Evolutionary conservation across 2,888 invertebrate genomes (phyloP), one percentile per base, ranked within the genome.

Genomic region (Tetragnatha montana): DNA sequence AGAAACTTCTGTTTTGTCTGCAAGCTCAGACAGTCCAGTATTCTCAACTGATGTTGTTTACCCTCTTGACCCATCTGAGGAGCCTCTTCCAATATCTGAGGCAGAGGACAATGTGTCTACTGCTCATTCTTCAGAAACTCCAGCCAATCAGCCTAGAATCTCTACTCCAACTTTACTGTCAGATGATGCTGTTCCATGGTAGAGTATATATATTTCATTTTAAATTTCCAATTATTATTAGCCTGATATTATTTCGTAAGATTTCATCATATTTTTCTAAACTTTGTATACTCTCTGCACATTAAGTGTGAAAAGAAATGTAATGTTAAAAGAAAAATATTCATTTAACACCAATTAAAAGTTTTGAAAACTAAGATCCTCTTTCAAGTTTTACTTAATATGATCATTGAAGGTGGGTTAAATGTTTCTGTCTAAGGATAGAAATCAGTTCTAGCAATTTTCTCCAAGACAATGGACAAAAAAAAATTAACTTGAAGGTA

Each of bases 171-270:
- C 78, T 85, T 70, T 85, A 21, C 60, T 85, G 22, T 81, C 85
- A 8, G 85, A 89, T 85, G 89, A 84, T 85, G 84, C 89, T 70
- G 51, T 84, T 10, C 84, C 89, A 35, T 84, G 89, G 89, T 89
- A 89, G 7, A 47, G 7, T 6, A 12, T 3, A 75, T 35, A 47
- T 75, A 21, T 14, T 17, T 35, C 47, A 35, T 75, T 73, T 73
- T 21, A 21, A 19, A 7, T 69, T n/a, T 69, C 17, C 8, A 4
- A 8, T 69, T 69, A n/a, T 69, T 17, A 69, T n/a, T 69, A 19
- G 19, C 8, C 4, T n/a, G 35, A 35, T 35, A 35, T 35, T 35
- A 4, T 35, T 35, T 35, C 35, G n/a, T 68, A 14, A 1, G n/a
- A 68, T 68, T 68, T 68, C 6, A 69, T 17, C 69, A 69, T n/a